Conservation (phyloP, 1,140 invertebrate genomes). For the Drosophila malerkotliana region DNA sequence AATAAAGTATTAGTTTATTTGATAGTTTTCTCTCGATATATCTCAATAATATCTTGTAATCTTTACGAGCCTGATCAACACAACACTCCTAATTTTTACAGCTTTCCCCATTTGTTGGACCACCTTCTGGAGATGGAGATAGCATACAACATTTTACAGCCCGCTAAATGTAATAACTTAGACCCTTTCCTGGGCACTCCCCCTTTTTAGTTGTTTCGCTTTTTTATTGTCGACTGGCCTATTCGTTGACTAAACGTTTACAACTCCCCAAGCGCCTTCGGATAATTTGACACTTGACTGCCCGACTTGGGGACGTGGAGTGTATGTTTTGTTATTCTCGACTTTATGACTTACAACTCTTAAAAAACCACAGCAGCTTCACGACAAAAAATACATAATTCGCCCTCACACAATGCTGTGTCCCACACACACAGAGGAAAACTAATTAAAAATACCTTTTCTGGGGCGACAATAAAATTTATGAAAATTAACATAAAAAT, state of each 20-base stretch:
- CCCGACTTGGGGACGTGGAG: conserved; percentile 16
- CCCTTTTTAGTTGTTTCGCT: conserved; percentile 20
- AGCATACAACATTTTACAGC: conserved; percentile 29
- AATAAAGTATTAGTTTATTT: neutral
- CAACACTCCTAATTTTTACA: conserved; percentile 21
- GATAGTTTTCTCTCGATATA: neutral
- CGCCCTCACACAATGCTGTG: conserved; percentile 51
- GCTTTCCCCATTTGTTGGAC: conserved; percentile 26
- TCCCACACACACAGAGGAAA: conserved; percentile 66
- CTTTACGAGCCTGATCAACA: conserved; percentile 33
- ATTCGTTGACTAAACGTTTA: conserved; percentile 64
- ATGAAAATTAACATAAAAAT: conserved; percentile 83
- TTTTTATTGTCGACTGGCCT: conserved; percentile 47
- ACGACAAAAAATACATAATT: neutral
- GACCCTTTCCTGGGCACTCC: conserved; percentile 19
- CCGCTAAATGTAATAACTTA: conserved; percentile 52
- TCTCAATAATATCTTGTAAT: conserved; percentile 16
- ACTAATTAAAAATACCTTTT: conserved; percentile 79
- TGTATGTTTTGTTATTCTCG: conserved; percentile 53
- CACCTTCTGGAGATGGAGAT: conserved; percentile 21
- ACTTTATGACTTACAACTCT: conserved; percentile 74
- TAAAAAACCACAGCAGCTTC: conserved; percentile 53
- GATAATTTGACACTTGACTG: conserved; percentile 80
- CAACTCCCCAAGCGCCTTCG: conserved; percentile 63
- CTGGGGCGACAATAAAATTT: conserved; percentile 80